Evolutionary conservation across 1,140 invertebrate species (phyloP), one percentile per base, ranked within the genome.

Genomic region (Macrobrachium rosenbergii): DNA sequence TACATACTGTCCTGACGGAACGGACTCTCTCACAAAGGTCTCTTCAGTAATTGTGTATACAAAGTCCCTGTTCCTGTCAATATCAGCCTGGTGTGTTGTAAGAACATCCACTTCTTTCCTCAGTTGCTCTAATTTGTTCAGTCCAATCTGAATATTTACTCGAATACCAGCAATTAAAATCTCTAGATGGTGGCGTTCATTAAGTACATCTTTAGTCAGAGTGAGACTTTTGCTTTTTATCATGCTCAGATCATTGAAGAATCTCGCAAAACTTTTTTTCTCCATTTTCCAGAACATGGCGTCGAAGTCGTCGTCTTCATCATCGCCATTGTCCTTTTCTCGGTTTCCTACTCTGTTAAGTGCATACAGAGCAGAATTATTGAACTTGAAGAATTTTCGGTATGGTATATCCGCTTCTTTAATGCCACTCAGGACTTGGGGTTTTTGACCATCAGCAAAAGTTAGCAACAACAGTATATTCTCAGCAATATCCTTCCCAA

Each of bases 371-470:
- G 64, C 14, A 81, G 28, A 37, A 37, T 37, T 37, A 37, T 37
- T 37, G 28, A 37, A 37, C 28, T 37, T 37, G 28, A 37, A 67
- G 23, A 45, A n/a, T 43, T 64, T 64, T 69, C 52, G 0, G 16
- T 81, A 64, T 17, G 79, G 79, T 37, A 81, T 81, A 14, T 62
- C 45, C 3, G 62, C 21, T 43, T 81, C 79, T 12, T 67, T 67
- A 12, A 81, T 81, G 64, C 52, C 79, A 81, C 79, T 81, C 43
- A 81, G 45, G 11, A 64, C 79, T 52, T 81, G 79, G 19, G 79
- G 79, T 1, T 81, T 37, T 5, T 81, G 62, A 43, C 69, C 82
- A 45, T 83, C 82, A 16, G 82, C 82, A 83, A 83, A 83, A 19
- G 82, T 83, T 17, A 83, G 72, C 0, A 83, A 21, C 5, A 83